Evolutionary conservation across 2,888 invertebrate species (phyloP), one percentile per base, ranked within the genome.

Genomic region (Melieria picta): DNA sequence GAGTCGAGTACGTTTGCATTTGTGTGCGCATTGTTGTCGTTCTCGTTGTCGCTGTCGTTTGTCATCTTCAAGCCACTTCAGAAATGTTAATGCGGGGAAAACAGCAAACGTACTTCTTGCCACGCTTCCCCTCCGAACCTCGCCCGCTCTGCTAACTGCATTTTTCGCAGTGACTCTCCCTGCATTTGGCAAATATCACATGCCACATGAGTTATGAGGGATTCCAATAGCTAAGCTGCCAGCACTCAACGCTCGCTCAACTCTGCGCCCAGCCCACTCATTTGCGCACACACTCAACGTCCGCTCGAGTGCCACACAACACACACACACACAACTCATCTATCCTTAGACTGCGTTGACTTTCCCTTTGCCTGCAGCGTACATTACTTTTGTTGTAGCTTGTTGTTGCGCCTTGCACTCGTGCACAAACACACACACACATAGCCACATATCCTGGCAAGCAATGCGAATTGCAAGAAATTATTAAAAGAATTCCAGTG

Each of bases 61-160:
- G 75, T 74, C 76, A 76, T 73, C 75, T 77, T 77, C 30, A 74
- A 72, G 75, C 75, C 77, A 77, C 76, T 77, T 76, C 73, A 74
- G 73, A 74, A 62, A 58, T 65, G 30, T 30, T 30, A 30, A 11
- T 9, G 11, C 50, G 11, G 50, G 50, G 50, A 50, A 50, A 2
- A 9, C 9, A 11, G 11, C 10, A 50, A 50, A 10, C 11, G 11
- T 50, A 50, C 11, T 50, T 50, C 11, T 50, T 50, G 2, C 9
- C 3, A 1, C n/a, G 55, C 46, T 10, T 16, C 43, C 43, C 56
- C 13, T 10, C 11, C 46, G 56, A 56, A 61, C 56, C 52, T 69
- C 52, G 56, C 61, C 67, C 58, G 52, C 7, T 6, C 52, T n/a
- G 11, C 13, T 52, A 4, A 9, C 13, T 52, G 60, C 13, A 64